Evolutionary conservation across 1,140 invertebrate species (phyloP).

Genomic region (Leptopilina clavipes): DNA sequence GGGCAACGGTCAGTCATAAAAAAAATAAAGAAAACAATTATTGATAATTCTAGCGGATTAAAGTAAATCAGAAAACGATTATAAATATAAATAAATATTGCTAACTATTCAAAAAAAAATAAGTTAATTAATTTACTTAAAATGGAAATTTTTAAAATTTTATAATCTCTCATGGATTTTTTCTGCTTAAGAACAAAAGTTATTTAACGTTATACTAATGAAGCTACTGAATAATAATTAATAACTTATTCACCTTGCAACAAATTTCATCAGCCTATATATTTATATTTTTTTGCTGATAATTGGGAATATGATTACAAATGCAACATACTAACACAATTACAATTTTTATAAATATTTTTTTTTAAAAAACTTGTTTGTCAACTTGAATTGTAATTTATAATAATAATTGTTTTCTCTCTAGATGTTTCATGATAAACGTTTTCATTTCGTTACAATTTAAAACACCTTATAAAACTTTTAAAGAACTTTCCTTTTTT

Average conservation of each 20-base stretch:
- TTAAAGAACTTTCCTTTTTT: background rate
- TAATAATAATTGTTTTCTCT: conserved; percentile 1
- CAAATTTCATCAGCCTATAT: background rate
- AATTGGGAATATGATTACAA: background rate
- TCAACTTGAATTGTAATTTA: background rate
- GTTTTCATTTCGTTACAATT: background rate
- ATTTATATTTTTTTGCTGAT: background rate
- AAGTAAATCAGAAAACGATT: conserved; percentile 44
- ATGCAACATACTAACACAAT: conserved; percentile 15
- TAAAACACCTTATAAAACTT: conserved; percentile 12
- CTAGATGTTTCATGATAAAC: conserved; percentile 6
- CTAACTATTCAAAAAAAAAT: background rate
- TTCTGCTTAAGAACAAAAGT: too few species aligned
- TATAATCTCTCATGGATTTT: background rate
- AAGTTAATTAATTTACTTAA: too few species aligned
- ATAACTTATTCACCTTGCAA: background rate
- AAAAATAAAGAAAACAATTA: conserved; percentile 57
- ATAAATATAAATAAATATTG: conserved; percentile 14
- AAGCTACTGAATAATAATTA: background rate
- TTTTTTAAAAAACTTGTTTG: conserved; percentile 6
- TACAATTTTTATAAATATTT: conserved; percentile 6
- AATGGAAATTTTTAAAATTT: background rate
- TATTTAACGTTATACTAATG: background rate
- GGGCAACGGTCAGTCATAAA: conserved; percentile 54
- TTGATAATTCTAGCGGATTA: conserved; percentile 46